A percentile compares a stretch with the other conserved stretches of the same genome.
These are phyloP conservation scores for Microcebus murinus DNA, from an alignment of 2,113 vertebrate genomes.

Conservation along the genomic window DNA sequence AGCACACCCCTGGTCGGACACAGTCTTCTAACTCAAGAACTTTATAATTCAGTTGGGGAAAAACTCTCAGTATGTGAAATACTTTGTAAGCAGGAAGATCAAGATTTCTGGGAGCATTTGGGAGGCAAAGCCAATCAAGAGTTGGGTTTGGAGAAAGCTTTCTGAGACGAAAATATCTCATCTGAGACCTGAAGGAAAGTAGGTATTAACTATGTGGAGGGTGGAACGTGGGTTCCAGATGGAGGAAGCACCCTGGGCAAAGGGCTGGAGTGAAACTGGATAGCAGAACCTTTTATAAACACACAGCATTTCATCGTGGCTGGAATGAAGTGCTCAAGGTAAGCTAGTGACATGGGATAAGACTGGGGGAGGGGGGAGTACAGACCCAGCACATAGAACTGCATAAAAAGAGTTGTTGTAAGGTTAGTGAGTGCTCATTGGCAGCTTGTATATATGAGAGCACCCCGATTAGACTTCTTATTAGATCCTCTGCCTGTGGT, in stretches of 20 bases:
- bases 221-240: not conserved
- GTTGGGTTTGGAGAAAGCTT: not conserved
- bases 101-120: not conserved
- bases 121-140: not conserved
- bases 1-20: not conserved
- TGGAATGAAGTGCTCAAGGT: not conserved
- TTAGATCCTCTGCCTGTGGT: not conserved
- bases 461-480: not conserved
- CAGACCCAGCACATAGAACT: not conserved
- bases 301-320: not conserved
- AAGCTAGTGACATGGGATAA: not conserved
- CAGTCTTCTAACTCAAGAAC: not conserved
- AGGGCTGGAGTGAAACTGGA: not conserved
- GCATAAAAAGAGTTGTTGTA: no score
- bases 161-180: not conserved
- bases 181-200: not conserved
- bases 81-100: not conserved
- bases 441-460: not conserved
- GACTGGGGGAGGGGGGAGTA: no score
- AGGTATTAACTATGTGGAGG: not conserved
- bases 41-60: not conserved
- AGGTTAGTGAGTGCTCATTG: not conserved
- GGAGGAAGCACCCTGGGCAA: not conserved
- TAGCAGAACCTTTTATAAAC: not conserved
- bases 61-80: not conserved